Evolutionary conservation across 2,113 vertebrate species (phyloP).

Genomic region (Eulemur rufifrons): DNA sequence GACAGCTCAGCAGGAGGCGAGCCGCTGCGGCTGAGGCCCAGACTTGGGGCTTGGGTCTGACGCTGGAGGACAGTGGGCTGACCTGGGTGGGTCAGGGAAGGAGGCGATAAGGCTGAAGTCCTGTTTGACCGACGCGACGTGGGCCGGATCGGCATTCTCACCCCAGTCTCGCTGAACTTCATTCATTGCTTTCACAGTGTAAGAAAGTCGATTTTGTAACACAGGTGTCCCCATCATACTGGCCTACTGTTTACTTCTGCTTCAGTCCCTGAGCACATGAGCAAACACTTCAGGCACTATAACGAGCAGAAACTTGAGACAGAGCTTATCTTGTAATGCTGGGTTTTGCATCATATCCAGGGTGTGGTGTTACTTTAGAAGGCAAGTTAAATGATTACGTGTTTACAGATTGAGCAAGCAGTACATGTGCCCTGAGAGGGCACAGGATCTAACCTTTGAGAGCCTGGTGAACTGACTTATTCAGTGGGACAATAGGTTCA

Average conservation of each 20-base stretch:
- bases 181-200: constrained; percentile 69
- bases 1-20: neutral
- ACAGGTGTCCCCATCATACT: constrained; percentile 48
- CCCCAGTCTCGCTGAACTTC: constrained; percentile 29
- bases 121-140: neutral
- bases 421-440: neutral
- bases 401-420: constrained; percentile 75
- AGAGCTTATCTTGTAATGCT: constrained; percentile 78
- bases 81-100: neutral
- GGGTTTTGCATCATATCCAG: constrained; percentile 76
- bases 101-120: neutral
- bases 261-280: constrained; percentile 61
- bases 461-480: neutral
- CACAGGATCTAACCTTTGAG: neutral
- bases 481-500: neutral
- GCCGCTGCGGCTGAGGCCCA: neutral
- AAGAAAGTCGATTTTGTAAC: constrained; percentile 71
- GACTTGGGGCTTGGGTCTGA: neutral
- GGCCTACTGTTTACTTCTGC: constrained; percentile 74
- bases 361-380: constrained; percentile 77
- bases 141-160: neutral
- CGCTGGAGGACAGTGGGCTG: neutral
- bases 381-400: constrained; percentile 77
- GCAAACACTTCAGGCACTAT: constrained; percentile 73
- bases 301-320: constrained; percentile 81